Conservation (phyloP, 2,888 invertebrate species). For the Auanema sp. region DNA sequence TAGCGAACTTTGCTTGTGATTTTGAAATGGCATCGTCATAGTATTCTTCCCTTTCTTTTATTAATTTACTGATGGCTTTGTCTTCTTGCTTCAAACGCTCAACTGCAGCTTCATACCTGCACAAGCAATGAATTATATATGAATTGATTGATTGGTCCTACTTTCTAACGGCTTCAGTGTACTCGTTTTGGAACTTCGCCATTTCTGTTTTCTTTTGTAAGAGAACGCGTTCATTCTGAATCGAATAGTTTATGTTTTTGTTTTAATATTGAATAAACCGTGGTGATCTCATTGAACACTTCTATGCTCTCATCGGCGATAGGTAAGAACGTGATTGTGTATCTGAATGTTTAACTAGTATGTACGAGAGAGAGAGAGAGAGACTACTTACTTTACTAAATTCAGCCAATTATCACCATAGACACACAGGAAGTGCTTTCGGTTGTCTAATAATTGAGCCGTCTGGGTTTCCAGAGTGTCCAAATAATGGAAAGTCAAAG, state of each 20-base stretch:
- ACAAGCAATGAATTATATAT: neutral
- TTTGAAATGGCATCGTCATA: conserved; percentile 47
- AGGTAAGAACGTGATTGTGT: conserved; percentile 56
- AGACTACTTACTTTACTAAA: conserved; percentile 51
- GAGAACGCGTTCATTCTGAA: conserved; percentile 37
- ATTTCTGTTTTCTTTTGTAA: conserved; percentile 58
- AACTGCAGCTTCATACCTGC: conserved; percentile 54
- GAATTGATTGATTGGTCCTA: conserved; percentile 16
- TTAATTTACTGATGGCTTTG: conserved; percentile 42
- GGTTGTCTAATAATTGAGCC: conserved; percentile 52
- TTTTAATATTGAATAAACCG: conserved; percentile 1
- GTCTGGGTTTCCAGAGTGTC: conserved; percentile 57
- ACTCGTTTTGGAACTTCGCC: conserved; percentile 61
- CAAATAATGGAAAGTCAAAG: conserved; percentile 60
- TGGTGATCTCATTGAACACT: conserved; percentile 35
- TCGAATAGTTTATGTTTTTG: conserved; percentile 10
- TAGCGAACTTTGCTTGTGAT: conserved; percentile 27
- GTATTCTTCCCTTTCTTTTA: conserved; percentile 50
- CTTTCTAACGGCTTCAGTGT: conserved; percentile 56
- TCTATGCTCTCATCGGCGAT: conserved; percentile 31
- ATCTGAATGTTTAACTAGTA: no score
- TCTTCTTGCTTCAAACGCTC: conserved; percentile 56
- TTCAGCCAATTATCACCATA: conserved; percentile 65
- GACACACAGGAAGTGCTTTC: conserved; percentile 60
- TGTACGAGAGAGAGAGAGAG: neutral